A percentile compares a stretch with the other conserved stretches of the same genome.
Evolutionary conservation across 53 echinoderm and acorn worm genomes (phyloP).

Genomic region (Henricia sp.): DNA sequence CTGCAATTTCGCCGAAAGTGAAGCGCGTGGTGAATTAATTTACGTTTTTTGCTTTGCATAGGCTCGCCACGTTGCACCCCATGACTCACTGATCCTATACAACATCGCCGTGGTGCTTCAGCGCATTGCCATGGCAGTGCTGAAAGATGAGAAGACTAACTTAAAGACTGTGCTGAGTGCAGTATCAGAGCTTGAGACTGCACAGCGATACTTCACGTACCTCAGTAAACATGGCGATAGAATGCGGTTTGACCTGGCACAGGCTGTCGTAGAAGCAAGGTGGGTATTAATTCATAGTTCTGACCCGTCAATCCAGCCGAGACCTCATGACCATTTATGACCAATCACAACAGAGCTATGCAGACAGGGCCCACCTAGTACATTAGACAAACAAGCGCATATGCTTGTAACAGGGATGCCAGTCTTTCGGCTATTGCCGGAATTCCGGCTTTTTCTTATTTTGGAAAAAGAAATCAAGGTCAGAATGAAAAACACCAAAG

Average conservation of each 20-base stretch:
- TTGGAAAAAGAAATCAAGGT: too few relatives aligned
- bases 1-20: too few relatives aligned
- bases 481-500: too few relatives aligned
- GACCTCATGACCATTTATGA: too few relatives aligned
- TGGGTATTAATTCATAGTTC: constrained; percentile 25
- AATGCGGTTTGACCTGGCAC: constrained; percentile 91
- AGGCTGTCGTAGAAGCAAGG: constrained; percentile 90
- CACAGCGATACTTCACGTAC: constrained; percentile 91
- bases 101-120: constrained; percentile 94
- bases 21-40: too few relatives aligned
- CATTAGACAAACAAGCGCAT: too few relatives aligned
- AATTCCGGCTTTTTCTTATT: too few relatives aligned
- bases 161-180: constrained; percentile 90
- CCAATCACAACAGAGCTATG: too few relatives aligned
- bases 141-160: constrained; percentile 94
- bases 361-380: too few relatives aligned
- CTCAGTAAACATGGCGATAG: constrained; percentile 92
- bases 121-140: constrained; percentile 89
- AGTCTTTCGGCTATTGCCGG: too few relatives aligned
- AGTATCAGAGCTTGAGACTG: constrained; percentile 91
- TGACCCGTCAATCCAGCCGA: not conserved
- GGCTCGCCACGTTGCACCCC: constrained; percentile 91
- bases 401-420: too few relatives aligned
- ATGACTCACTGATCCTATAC: constrained; percentile 90
- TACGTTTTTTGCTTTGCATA: not conserved